phyloP scores from a whole-genome alignment of 2,888 invertebrate species.

The Punctoribates punctum region DNA sequence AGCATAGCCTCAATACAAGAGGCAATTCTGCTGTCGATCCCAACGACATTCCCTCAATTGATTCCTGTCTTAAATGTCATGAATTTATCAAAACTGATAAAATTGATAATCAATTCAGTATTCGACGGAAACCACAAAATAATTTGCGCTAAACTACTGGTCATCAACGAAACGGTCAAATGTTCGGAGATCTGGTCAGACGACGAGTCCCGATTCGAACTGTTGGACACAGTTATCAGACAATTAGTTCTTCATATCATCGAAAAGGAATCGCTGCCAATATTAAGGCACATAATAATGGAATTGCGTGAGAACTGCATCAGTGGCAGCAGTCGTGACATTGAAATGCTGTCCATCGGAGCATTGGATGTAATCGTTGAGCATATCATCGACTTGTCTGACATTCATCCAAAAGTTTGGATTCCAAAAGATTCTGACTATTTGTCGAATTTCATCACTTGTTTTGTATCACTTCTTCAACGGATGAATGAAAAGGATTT shows the following conservation, averaged over 20 bases:
- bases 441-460: conserved; percentile 55
- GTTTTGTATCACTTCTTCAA: conserved; percentile 77
- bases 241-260: conserved; percentile 78
- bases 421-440: conserved; percentile 28
- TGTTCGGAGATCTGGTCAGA: conserved; percentile 70
- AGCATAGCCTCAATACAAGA: conserved; percentile 30
- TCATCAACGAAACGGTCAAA: conserved; percentile 74
- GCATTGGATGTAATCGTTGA: conserved; percentile 45
- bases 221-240: conserved; percentile 76
- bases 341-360: conserved; percentile 48
- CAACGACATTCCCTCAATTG: conserved; percentile 59
- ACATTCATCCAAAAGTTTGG: not conserved
- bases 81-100: conserved; percentile 74
- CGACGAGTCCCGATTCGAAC: conserved; percentile 75
- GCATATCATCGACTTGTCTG: conserved; percentile 42
- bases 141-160: conserved; percentile 66
- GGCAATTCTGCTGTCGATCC: conserved; percentile 16
- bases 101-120: conserved; percentile 59
- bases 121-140: conserved; percentile 30
- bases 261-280: conserved; percentile 78
- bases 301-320: conserved; percentile 54
- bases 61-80: conserved; percentile 59
- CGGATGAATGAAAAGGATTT: conserved; percentile 83
- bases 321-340: conserved; percentile 42
- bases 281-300: conserved; percentile 76